Evolutionary conservation across 1,140 invertebrate species (phyloP), one percentile per base, ranked within the genome.

Genomic region (Pogonognathellus flavescens): DNA sequence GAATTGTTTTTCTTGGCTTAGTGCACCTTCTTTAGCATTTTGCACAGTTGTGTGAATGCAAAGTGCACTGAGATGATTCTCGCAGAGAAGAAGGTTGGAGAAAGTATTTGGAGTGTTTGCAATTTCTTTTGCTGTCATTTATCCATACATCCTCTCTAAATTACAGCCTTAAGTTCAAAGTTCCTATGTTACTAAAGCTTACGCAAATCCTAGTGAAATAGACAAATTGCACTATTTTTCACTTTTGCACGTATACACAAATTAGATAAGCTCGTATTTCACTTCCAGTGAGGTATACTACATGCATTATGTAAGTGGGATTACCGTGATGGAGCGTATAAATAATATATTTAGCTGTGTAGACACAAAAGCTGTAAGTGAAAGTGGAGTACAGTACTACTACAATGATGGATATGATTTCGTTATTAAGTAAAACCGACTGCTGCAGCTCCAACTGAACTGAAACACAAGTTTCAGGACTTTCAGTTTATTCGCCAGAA

Each of bases 221-320:
- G 62, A 66, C 25, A 66, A 66, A 66, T 66, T 66, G 22, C 62
- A 13, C 62, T 66, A 66, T 66, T 66, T 66, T 66, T 66, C 62
- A 66, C 62, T 66, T 31, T 66, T 66, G 55, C 14, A 25, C 22
- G 25, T 66, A 66, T 66, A 66, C 62, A 66, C 62, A 25, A 66
- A 66, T 66, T 66, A 66, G 62, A 66, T 66, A 66, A 66, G 62
- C 62, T 66, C 22, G 62, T 31, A 66, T 66, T 66, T 66, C 62
- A 66, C 62, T 66, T 31, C 9, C 4, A 66, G 25, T 66, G 62
- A 14, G 25, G 62, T 22, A 66, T 11, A 3, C 2, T 41, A 41
- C 31, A 41, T 41, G 31, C 31, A 41, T 41, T 41, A 41, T 41
- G 31, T 41, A 41, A 41, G 31, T 41, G 31, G 31, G 31, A 41